Conservation (phyloP, 2,888 invertebrate genomes). For the Heteropelma amictum region DNA sequence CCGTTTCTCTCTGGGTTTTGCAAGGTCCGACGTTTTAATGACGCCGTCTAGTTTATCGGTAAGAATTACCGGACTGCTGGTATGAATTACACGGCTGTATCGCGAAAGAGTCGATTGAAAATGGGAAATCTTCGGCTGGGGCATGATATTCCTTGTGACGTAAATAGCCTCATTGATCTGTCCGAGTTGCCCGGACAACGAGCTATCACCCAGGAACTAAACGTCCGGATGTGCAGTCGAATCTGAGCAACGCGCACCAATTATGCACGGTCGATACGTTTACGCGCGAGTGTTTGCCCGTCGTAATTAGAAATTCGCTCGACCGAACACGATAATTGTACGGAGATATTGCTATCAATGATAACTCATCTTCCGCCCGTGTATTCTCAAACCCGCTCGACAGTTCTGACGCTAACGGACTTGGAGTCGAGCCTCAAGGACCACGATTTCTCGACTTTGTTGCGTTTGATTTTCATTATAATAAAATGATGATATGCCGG, state of each 20-base stretch:
- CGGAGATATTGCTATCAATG: neutral
- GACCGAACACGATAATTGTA: conserved; percentile 29
- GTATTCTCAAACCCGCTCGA: neutral
- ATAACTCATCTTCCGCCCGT: neutral
- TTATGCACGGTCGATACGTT: conserved; percentile 21
- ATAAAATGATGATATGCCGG: no score
- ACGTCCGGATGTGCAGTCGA: no score
- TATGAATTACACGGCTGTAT: no score
- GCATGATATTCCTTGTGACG: conserved; percentile 13
- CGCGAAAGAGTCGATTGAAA: no score
- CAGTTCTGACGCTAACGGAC: no score
- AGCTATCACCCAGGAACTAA: conserved; percentile 11
- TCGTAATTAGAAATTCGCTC: conserved; percentile 22
- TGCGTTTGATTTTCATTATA: no score
- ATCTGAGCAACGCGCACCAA: conserved; percentile 22
- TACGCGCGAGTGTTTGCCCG: conserved; percentile 13
- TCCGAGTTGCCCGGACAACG: no score
- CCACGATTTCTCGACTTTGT: neutral
- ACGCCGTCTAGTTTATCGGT: neutral
- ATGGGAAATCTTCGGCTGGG: neutral
- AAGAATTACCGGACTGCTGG: no score
- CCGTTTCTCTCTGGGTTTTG: conserved; percentile 57
- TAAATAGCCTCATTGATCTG: neutral
- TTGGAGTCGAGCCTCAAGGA: neutral
- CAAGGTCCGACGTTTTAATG: conserved; percentile 25